Conservation (phyloP, 1,140 invertebrate species). For the Babylonia areolata region DNA sequence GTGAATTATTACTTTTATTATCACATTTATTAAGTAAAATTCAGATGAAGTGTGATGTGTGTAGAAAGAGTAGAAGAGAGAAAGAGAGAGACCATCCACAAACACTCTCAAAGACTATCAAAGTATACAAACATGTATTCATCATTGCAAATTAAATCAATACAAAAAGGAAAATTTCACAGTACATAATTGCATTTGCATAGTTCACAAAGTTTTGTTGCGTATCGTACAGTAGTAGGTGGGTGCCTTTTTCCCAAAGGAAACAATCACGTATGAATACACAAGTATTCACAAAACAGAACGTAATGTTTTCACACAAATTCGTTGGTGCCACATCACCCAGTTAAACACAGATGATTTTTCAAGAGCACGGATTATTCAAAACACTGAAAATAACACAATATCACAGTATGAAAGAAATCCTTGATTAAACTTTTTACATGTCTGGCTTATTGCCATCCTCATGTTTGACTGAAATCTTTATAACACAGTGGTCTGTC, state of each 20-base stretch:
- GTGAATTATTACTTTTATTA: no score
- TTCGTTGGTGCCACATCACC: conserved; percentile 20
- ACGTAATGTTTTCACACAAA: not conserved
- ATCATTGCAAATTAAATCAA: not conserved
- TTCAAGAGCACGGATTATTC: not conserved
- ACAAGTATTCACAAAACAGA: not conserved
- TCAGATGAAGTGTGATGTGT: no score
- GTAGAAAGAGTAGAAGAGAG: not conserved
- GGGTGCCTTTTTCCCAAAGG: not conserved
- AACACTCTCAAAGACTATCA: not conserved
- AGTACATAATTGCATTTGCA: not conserved
- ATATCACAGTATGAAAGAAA: conserved; percentile 18
- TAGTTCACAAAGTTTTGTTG: not conserved
- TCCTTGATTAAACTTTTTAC: not conserved
- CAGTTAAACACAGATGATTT: not conserved
- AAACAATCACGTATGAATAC: not conserved
- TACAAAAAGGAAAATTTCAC: not conserved
- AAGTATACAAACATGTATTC: not conserved
- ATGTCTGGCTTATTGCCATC: not conserved
- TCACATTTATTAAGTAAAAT: no score
- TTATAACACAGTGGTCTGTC: not conserved
- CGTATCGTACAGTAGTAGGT: not conserved
- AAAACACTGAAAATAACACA: not conserved
- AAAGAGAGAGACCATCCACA: not conserved
- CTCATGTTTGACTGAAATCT: not conserved